Evolutionary conservation across 2,888 invertebrate genomes (phyloP).

Genomic region (Ornithoptera alexandrae): DNA sequence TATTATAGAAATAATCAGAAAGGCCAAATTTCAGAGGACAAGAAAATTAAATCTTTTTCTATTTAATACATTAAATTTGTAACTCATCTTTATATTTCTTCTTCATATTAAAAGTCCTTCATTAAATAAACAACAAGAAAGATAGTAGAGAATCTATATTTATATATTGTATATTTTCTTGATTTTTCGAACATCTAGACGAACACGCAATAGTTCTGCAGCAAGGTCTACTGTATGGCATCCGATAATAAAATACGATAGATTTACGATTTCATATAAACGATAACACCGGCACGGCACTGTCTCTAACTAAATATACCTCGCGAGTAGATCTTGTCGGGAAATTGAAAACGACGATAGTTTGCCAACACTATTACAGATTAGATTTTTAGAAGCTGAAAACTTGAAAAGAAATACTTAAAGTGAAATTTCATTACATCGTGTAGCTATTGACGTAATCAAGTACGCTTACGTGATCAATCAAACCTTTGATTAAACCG

Average conservation of each 20-base stretch:
- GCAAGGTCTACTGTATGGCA: neutral
- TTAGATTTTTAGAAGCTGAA: slow-evolving; percentile 15
- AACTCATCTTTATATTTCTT: no score
- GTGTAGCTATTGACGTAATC: neutral
- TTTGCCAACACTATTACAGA: slow-evolving; percentile 31
- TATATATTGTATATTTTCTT: no score
- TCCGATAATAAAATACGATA: neutral
- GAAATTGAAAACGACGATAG: slow-evolving; percentile 37
- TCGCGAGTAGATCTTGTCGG: slow-evolving; percentile 33
- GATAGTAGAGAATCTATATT: neutral
- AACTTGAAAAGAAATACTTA: slow-evolving; percentile 7
- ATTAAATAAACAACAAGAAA: neutral
- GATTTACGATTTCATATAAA: neutral
- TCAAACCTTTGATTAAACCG: no score
- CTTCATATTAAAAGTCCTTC: no score
- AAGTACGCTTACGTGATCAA: neutral
- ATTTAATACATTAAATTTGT: no score
- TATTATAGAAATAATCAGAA: neutral
- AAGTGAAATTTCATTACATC: neutral
- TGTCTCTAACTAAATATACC: slow-evolving; percentile 21
- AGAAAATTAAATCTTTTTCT: no score
- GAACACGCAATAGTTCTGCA: neutral
- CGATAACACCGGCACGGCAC: slow-evolving; percentile 14
- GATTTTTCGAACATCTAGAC: neutral
- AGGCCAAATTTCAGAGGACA: no score